Base-by-base conservation (phyloP, 2,888 invertebrate genomes). In the Sialis fuliginosa region DNA sequence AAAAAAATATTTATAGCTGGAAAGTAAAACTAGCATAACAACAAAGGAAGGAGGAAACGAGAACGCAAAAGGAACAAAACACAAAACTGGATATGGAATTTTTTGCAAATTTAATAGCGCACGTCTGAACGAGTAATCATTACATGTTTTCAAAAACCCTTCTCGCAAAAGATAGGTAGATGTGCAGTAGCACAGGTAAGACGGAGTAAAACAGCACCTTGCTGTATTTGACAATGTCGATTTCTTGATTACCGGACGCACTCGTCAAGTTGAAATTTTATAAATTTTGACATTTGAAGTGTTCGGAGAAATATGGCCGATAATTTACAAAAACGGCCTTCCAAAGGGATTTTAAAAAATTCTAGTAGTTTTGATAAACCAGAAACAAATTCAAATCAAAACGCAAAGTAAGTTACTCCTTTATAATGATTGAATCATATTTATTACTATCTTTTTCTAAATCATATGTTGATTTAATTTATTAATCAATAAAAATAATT, bases 301-400 rank as follows among this genome's bases (percentile, higher is more conserved):
- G n/a, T 37, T 37, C 37, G 37, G 37, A 37, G 37, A 37, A 37
- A 37, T 52, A 81, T 81, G 80, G 74, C 84, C 55, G 84, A 85
- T 61, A 84, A 85, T 70, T 72, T 86, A 61, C 79, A 79, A 57
- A 87, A 86, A 66, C 79, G 81, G 63, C 88, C 88, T 56, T 74
- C 79, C 8, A 89, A 92, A 71, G 88, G 93, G 56, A 95, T 95
- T 62, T 70, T 95, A 50, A 95, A 93, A 68, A 81, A 86, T 50
- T 89, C 91, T 7, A 82, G 89, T 55, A 92, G 92, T 70, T 85
- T 92, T 62, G 92, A 93, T 65, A 79, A 77, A 50, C 77, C 61
- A 48, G 62, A 64, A 41, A 48, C 54, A 35, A 63, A 58, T 43
- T 54, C 57, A 5, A 39, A 22, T 22, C 22, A 22, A 22, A 22